Base-by-base conservation (phyloP, 2,888 invertebrate species). In the Tipula unca region DNA sequence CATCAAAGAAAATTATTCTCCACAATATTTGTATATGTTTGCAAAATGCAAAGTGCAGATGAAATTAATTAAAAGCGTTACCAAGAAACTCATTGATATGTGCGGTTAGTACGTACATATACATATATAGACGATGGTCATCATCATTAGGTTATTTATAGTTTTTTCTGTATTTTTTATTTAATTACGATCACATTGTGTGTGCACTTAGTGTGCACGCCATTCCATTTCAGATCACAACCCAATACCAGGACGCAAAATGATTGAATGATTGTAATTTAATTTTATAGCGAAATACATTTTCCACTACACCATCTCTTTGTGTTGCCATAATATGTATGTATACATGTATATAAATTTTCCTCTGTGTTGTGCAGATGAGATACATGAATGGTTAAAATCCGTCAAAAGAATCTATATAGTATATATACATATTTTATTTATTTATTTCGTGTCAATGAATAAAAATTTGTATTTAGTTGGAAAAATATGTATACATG, bases 31-130 rank as follows among this genome's bases (percentile, higher is more conserved):
- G 39, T 5, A 17, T 48, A 8, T 48, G 3, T 48, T 1, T 17
- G 17, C 17, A 10, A 25, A 25, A 69, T 25, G 69, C 69, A 69
- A 69, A 69, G 69, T 69, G 69, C 69, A 69, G 69, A 69, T 69
- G 69, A 69, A 69, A 69, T 69, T 69, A 69, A 69, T 69, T 69
- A 69, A 69, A 69, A 20, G 20, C 69, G 69, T 25, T 69, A 69
- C 69, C 69, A 69, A 69, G 69, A 69, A 69, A 69, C 69, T 69
- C 69, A 69, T 69, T 69, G 69, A 69, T 69, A 69, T 69, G 69
- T 69, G 25, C 69, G 69, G 25, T 69, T 69, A 20, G 69, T 69
- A 25, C 25, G 69, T 69, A 25, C 10, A 54, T 3, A 17, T 48
- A 17, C 17, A 25, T 10, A 10, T 25, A 69, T 10, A 20, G 25